Percentiles rank a stretch among this genome's conserved stretches.
These are phyloP conservation scores for Halcyon leucocephala DNA, from an alignment of 2,797 vertebrate species.

Conservation along the genomic window DNA sequence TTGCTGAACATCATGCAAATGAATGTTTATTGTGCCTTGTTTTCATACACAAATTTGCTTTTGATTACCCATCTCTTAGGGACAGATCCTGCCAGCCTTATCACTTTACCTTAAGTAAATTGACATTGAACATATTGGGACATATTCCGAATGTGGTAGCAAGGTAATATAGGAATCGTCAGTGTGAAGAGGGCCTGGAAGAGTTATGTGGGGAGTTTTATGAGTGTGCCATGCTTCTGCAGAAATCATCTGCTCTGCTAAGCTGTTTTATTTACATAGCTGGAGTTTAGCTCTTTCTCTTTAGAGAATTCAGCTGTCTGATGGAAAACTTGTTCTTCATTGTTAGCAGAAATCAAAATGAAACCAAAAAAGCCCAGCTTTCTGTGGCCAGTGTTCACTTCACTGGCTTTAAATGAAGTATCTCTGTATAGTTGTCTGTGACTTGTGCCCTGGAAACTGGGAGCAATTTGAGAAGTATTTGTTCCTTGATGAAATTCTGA, in stretches of 20 bases:
- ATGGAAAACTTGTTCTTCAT: not conserved
- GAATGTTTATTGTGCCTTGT: not conserved
- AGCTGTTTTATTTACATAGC: not conserved
- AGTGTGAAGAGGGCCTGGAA: not conserved
- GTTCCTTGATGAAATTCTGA: not conserved
- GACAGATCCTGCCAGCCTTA: not conserved
- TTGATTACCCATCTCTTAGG: not conserved
- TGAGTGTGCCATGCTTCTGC: not conserved
- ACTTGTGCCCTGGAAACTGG: not conserved
- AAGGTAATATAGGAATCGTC: not conserved
- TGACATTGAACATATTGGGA: not conserved
- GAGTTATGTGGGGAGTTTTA: not conserved
- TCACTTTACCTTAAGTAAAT: not conserved
- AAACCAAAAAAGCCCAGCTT: not conserved
- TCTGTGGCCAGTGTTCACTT: not conserved
- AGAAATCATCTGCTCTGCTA: not conserved
- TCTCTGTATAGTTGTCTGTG: not conserved
- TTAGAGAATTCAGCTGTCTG: not conserved
- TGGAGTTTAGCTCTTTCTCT: not conserved
- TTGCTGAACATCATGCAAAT: not conserved
- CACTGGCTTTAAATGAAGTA: not conserved
- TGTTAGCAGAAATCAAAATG: not conserved
- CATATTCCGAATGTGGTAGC: not conserved
- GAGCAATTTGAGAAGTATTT: not conserved
- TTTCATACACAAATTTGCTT: not conserved